Percentiles rank a stretch among this genome's conserved stretches.
Conservation (phyloP, 2,113 vertebrate species). For the Festucalex cinctus region DNA sequence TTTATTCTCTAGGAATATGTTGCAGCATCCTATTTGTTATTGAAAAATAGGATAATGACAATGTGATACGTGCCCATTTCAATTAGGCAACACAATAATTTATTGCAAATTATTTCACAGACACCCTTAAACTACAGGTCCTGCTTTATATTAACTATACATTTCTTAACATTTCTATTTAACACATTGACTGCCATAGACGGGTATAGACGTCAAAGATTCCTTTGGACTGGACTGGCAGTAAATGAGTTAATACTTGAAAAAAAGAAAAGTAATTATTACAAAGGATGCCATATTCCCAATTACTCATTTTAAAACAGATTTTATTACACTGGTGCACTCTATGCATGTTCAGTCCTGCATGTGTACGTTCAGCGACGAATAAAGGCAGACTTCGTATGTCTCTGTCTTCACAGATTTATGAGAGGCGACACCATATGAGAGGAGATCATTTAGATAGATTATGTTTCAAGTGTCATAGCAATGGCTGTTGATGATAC, state of each 20-base stretch:
- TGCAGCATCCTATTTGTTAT: too few species aligned
- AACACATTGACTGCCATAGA: too few species aligned
- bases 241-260: too few species aligned
- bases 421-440: conserved; percentile 35
- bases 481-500: conserved; percentile 39
- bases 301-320: background rate
- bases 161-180: too few species aligned
- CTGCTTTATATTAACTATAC: too few species aligned
- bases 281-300: background rate
- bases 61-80: too few species aligned
- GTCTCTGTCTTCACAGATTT: conserved; percentile 21
- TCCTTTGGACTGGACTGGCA: too few species aligned
- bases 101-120: background rate
- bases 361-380: background rate
- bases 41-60: too few species aligned
- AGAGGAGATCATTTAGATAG: conserved; percentile 41
- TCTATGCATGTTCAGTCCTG: background rate
- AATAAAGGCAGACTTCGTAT: conserved; percentile 1
- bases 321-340: background rate
- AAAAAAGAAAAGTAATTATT: background rate
- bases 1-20: background rate
- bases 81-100: background rate
- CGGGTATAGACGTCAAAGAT: too few species aligned
- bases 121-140: too few species aligned
- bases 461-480: conserved; percentile 51